These are phyloP conservation scores for Phyto melanocephala DNA, from an alignment of 2,888 invertebrate species.

Conservation along the genomic window DNA sequence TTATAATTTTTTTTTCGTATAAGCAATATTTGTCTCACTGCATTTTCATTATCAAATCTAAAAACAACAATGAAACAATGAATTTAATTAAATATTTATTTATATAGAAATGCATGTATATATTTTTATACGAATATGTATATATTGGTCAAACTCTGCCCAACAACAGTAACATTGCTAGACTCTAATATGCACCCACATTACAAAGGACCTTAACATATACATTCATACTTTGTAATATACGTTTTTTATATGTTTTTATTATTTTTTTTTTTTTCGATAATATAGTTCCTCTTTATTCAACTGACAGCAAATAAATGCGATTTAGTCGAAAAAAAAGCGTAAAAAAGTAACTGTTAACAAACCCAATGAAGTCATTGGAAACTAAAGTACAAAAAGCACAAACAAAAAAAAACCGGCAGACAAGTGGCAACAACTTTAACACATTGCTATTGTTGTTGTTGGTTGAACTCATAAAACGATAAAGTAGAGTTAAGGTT, in stretches of 20 bases:
- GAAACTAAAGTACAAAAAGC: background rate
- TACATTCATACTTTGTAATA: background rate
- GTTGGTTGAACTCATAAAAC: slow-evolving; percentile 8
- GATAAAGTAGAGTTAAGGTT: background rate
- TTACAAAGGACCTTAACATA: background rate
- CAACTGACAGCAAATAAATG: slow-evolving; percentile 30
- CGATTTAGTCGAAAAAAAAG: slow-evolving; percentile 3
- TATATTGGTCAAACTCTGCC: slow-evolving; percentile 10
- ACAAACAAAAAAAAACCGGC: background rate
- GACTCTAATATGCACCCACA: background rate
- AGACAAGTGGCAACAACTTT: slow-evolving; percentile 31
- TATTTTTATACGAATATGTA: slow-evolving; percentile 1
- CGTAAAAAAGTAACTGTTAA: slow-evolving; percentile 1
- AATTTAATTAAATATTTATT: slow-evolving; percentile 43
- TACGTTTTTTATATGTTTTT: too few relatives aligned
- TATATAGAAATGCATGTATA: too few relatives aligned
- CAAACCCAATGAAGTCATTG: slow-evolving; percentile 29
- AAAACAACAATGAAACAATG: too few relatives aligned
- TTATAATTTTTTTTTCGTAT: too few relatives aligned
- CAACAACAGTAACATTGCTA: background rate
- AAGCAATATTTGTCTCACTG: slow-evolving; percentile 3
- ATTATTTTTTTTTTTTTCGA: background rate
- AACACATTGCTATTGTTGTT: slow-evolving; percentile 21
- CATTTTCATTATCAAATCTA: too few relatives aligned
- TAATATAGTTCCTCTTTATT: slow-evolving; percentile 17